Base-by-base conservation (phyloP, 1,140 invertebrate genomes). In the Conus ventricosus region DNA sequence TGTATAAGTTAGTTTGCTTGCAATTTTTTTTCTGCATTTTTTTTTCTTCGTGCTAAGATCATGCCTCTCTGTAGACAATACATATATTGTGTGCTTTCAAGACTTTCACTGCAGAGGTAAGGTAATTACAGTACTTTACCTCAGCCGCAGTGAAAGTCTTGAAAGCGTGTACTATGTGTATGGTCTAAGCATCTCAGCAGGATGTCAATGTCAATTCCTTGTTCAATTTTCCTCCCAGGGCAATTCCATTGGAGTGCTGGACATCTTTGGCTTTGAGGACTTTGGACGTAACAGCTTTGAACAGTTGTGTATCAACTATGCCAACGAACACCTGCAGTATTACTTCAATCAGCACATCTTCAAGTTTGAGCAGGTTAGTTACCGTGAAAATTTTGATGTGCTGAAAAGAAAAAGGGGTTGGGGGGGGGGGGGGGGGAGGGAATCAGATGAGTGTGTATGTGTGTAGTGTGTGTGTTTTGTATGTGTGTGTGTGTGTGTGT, bases 231-330 rank as follows among this genome's bases (percentile, higher is more conserved):
- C 10, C 60, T 92, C 91, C 23, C 89, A 95, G 95, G 98, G 98
- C 89, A 97, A 98, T 95, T 98, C 97, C 86, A 98, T 98, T 95
- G 98, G 98, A 85, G 98, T 99, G 71, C 96, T 99, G 88, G 98
- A 99, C 95, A 99, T 99, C 94, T 99, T 99, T 96, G 98, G 98
- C 67, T 99, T 99, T 96, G 98, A 99, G 95, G 98, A 99, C 95
- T 96, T 97, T 93, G 95, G 94, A n/a, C 94, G 94, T 89, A 96
- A 96, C 94, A 98, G 98, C 94, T 99, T 99, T 95, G 98, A 99
- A 95, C 98, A 99, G 95, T 96, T 99, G 91, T 99, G 98, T 95
- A 99, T 99, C 88, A 99, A 99, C 96, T 99, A 99, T 95, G 98
- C 98, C 13, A 99, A 99, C 95, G 98, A 99, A 96, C 98, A 99